Evolutionary conservation across 2,888 invertebrate genomes (phyloP).

Genomic region (Phymatocera aterrima): DNA sequence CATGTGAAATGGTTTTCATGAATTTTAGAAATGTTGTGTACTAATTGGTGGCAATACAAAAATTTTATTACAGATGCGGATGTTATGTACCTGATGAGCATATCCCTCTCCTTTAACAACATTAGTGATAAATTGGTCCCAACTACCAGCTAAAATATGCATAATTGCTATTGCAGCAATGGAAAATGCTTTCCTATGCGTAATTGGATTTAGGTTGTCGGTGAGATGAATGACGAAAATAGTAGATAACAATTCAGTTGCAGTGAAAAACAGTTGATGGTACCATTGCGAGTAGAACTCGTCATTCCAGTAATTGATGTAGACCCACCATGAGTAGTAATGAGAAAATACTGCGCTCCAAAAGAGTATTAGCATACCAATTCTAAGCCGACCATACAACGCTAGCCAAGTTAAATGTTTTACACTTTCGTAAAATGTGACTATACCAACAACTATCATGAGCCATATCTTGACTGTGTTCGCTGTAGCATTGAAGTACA

Average conservation of each 20-base stretch:
- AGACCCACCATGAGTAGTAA: slow-evolving; percentile 84
- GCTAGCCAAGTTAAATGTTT: slow-evolving; percentile 77
- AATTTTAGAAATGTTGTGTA: too few species aligned
- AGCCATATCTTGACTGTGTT: slow-evolving; percentile 83
- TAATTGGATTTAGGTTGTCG: slow-evolving; percentile 76
- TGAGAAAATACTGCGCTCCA: slow-evolving; percentile 81
- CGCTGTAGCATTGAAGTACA: slow-evolving; percentile 83
- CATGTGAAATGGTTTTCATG: too few species aligned
- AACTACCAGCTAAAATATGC: slow-evolving; percentile 80
- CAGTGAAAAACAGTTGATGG: slow-evolving; percentile 80
- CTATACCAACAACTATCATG: slow-evolving; percentile 78
- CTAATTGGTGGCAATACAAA: too few species aligned
- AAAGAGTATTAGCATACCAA: slow-evolving; percentile 81
- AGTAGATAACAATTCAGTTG: slow-evolving; percentile 81
- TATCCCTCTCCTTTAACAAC: slow-evolving; percentile 81
- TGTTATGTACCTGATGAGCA: slow-evolving; percentile 78
- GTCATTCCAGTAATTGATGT: slow-evolving; percentile 84
- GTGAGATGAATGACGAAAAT: slow-evolving; percentile 78
- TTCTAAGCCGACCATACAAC: slow-evolving; percentile 76
- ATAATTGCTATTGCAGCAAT: slow-evolving; percentile 79
- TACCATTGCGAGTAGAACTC: slow-evolving; percentile 84
- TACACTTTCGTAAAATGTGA: slow-evolving; percentile 80
- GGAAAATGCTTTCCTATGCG: slow-evolving; percentile 77
- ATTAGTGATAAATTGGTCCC: slow-evolving; percentile 82
- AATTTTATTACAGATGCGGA: background rate